Base-by-base conservation (phyloP, 2,797 vertebrate genomes). In the Thaleichthys pacificus region DNA sequence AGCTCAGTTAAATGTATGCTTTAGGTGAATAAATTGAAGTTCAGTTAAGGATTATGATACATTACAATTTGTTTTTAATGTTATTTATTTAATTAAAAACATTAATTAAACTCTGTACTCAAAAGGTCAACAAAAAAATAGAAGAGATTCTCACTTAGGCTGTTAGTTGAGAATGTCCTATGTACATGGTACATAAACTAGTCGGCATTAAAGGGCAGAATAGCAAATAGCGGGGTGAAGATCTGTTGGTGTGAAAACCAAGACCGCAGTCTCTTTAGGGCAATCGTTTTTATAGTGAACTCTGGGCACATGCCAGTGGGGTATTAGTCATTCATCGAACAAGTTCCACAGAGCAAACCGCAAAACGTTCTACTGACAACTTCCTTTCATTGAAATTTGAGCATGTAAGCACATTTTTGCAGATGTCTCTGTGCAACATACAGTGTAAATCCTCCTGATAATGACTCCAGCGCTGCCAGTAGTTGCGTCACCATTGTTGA, bases 281-380 rank as follows among this genome's bases (percentile, higher is more conserved):
- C 86, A 82, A 87, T 88, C 90, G 88, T 91, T 91, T 89, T 88
- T 14, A 91, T 87, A 87, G 88, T 90, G 89, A 89, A 92, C 90
- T 82, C 76, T 86, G 82, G 80, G 90, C 87, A 89, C 86, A 90
- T 89, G 90, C 90, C 90, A 90, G 87, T n/a, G 72, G 86, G 86
- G 82, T 87, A 89, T 87, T 87, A 90, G 88, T 89, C 86, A 90
- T 87, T 89, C 86, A 88, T 89, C 86, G 83, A 88, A 88, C 89
- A 89, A 86, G 88, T 89, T 89, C 85, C 85, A 88, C 90, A 87
- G 89, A 91, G 80, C 82, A 85, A 90, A 89, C 87, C 89, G 83
- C 87, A 89, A 89, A 88, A 88, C 87, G 85, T 85, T 84, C 84
- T 74, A 78, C 84, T 83, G 87, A 47, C 58, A 70, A 90, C 88